Percentiles rank a stretch among this genome's conserved stretches.
phyloP scores from a whole-genome alignment of 2,888 invertebrate genomes.

The Electrophaes corylata region DNA sequence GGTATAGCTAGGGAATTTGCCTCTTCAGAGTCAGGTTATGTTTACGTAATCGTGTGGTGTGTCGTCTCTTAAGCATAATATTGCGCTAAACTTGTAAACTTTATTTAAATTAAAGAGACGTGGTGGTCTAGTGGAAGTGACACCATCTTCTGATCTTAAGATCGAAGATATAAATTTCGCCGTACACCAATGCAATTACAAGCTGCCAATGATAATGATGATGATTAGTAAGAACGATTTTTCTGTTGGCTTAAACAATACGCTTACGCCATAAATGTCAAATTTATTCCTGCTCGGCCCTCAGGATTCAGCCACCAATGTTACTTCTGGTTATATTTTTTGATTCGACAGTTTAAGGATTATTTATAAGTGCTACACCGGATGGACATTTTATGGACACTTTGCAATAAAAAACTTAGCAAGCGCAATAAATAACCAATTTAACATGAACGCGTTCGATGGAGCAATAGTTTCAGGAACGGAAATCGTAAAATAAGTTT shows the following conservation, averaged over 20 bases:
- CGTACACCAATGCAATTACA: too few species aligned
- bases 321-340: background rate
- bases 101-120: too few species aligned
- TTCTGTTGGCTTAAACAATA: too few species aligned
- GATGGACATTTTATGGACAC: constrained; percentile 38
- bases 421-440: constrained; percentile 76
- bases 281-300: too few species aligned
- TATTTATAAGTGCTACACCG: constrained; percentile 19
- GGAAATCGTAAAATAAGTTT: constrained; percentile 83
- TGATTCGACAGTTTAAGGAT: constrained; percentile 1
- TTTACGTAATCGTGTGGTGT: constrained; percentile 45
- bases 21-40: constrained; percentile 49
- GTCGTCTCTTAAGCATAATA: constrained; percentile 21
- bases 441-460: constrained; percentile 67
- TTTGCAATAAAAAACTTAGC: constrained; percentile 56
- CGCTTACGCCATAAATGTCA: too few species aligned
- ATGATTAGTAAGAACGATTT: too few species aligned
- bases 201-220: too few species aligned
- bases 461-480: constrained; percentile 61
- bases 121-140: too few species aligned
- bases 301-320: background rate
- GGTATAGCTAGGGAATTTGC: constrained; percentile 65
- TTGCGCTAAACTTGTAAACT: background rate
- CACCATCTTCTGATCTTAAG: too few species aligned
- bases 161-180: too few species aligned